Conservation (phyloP, 2,113 vertebrate species). For the Macrotis lagotis region DNA sequence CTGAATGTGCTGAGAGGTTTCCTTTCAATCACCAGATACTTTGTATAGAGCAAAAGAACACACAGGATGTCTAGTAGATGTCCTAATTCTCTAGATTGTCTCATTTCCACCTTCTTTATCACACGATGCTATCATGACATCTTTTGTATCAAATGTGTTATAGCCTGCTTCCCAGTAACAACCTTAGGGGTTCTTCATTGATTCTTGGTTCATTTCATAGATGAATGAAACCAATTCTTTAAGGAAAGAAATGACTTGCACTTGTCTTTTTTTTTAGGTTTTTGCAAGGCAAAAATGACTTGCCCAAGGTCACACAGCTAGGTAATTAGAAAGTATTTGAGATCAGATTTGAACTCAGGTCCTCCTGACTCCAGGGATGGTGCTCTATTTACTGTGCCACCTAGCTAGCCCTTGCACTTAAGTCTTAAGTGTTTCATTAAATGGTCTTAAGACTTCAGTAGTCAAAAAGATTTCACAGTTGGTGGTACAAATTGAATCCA, state of each 20-base stretch:
- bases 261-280: too few species aligned
- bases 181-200: not conserved
- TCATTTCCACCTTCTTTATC: not conserved
- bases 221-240: not conserved
- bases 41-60: not conserved
- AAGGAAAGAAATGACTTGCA: not conserved
- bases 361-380: too few species aligned
- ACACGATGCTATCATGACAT: not conserved
- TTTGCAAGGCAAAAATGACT: too few species aligned
- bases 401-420: too few species aligned
- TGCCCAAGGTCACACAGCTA: too few species aligned
- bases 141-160: not conserved
- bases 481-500: not conserved
- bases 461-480: not conserved
- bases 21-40: not conserved
- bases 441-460: not conserved
- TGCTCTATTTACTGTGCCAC: too few species aligned
- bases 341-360: too few species aligned
- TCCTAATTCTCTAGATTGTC: not conserved
- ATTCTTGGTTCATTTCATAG: not conserved
- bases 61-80: not conserved
- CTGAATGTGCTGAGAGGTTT: accelerated
- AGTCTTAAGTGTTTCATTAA: too few species aligned
- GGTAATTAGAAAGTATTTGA: too few species aligned
- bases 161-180: not conserved